Conservation (phyloP, 2,113 vertebrate genomes). For the Mobula birostris region DNA sequence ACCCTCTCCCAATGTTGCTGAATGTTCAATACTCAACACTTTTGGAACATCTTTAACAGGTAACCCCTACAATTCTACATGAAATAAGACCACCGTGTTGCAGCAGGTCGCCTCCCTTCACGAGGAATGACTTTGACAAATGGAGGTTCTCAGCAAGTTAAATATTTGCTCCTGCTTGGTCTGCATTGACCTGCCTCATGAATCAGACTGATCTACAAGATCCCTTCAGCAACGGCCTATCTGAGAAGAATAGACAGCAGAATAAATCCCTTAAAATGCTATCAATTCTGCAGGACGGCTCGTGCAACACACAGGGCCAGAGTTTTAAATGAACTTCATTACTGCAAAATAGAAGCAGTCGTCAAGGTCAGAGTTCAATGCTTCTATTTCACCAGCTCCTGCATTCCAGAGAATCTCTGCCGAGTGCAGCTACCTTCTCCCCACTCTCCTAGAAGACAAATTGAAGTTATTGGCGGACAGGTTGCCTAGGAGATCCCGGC, state of each 20-base stretch:
- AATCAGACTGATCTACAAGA: constrained; percentile 1
- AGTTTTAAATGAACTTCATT: not conserved
- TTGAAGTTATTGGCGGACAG: constrained; percentile 43
- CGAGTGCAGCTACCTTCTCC: constrained; percentile 27
- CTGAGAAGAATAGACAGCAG: not conserved
- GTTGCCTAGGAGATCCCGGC: constrained; percentile 55
- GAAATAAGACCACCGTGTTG: not conserved
- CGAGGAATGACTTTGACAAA: not conserved
- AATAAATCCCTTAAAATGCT: not conserved
- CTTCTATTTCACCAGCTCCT: constrained; percentile 40
- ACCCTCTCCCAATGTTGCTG: not conserved
- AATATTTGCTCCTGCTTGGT: constrained; percentile 39
- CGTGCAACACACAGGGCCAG: not conserved
- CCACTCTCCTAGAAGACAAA: constrained; percentile 6
- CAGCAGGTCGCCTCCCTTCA: not conserved
- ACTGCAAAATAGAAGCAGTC: constrained; percentile 29
- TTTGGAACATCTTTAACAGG: too few relatives aligned
- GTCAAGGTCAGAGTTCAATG: constrained; percentile 43
- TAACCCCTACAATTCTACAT: not conserved
- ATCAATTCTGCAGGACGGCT: not conserved
- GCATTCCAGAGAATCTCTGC: constrained; percentile 44
- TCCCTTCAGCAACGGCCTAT: not conserved
- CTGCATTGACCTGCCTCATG: not conserved
- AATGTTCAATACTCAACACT: too few relatives aligned
- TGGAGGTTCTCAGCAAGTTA: not conserved